A percentile compares a stretch with the other conserved stretches of the same genome.
Evolutionary conservation across 2,797 vertebrate genomes (phyloP).

Genomic region (Malurus leucopterus): DNA sequence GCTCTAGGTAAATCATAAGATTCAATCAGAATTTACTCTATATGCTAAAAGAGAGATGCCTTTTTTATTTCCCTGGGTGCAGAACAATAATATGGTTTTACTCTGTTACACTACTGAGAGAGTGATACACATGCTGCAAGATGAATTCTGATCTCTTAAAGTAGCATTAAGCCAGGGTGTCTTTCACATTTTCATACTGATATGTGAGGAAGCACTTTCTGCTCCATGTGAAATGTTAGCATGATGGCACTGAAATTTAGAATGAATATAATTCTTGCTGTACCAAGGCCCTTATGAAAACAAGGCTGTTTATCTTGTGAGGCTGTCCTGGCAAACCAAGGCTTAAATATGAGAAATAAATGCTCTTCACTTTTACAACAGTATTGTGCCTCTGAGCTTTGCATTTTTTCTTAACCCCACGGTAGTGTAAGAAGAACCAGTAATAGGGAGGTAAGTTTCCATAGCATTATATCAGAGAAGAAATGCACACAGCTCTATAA

Average conservation of each 20-base stretch:
- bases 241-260: neutral
- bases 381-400: neutral
- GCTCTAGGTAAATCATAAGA: neutral
- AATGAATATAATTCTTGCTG: neutral
- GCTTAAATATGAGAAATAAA: conserved; percentile 40
- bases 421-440: neutral
- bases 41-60: neutral
- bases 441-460: neutral
- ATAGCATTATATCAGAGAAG: neutral
- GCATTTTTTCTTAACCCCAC: neutral
- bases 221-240: neutral
- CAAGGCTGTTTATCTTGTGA: conserved; percentile 29
- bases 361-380: neutral
- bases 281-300: neutral
- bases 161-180: neutral
- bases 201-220: conserved; percentile 23
- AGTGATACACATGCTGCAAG: conserved; percentile 10
- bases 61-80: neutral
- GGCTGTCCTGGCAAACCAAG: neutral
- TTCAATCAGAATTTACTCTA: neutral
- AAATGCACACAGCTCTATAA: neutral
- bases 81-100: neutral
- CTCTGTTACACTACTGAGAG: neutral
- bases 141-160: conserved; percentile 23
- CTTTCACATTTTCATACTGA: conserved; percentile 22